Base-by-base conservation (phyloP, 2,113 vertebrate species). In the Phaetusa simplex region DNA sequence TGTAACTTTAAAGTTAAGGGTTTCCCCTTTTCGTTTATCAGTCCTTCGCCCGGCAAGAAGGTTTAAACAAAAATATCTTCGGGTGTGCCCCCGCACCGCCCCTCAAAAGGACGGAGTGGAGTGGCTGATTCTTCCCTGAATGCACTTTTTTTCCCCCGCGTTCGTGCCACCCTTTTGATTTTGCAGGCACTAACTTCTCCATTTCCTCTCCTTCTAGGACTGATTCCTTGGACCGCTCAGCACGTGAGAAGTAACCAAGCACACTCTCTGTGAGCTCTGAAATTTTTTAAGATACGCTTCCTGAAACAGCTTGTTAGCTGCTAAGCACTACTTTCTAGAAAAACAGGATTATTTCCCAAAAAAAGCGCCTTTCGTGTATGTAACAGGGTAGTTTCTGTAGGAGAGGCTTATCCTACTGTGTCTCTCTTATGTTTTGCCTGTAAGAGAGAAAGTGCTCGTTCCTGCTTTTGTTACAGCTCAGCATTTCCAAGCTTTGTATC, bases 141-240 rank as follows among this genome's bases (percentile, higher is more conserved):
- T 19, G 20, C 5, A n/a, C 80, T 62, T 9, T 19, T 47, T 47
- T 47, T 20, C 10, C n/a, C 21, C 17, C 7, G 4, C 8, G 1
- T 71, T 96, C 82, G 56, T 92, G 36, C 32, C 55, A 86, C 22
- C 27, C 32, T 88, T 97, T 94, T 45, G 21, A 43, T 95, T 97
- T 94, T 77, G 72, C 69, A 87, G 64, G 47, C 85, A 91, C 92
- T 98, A 97, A 98, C 91, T 78, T 94, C 52, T 96, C 85, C 70
- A 67, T 98, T 94, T 97, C 86, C 88, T 95, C 95, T 30, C 97
- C 47, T 98, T 97, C 96, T 84, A 98, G 98, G 96, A 70, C 85
- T 94, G 87, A 91, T 97, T 97, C 95, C 96, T 97, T 92, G 97
- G 93, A 92, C 89, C 71, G 40, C 80, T 97, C 97, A 86, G 92